Conservation (phyloP, 2,888 invertebrate species). For the Synanthedon andrenaeformis region DNA sequence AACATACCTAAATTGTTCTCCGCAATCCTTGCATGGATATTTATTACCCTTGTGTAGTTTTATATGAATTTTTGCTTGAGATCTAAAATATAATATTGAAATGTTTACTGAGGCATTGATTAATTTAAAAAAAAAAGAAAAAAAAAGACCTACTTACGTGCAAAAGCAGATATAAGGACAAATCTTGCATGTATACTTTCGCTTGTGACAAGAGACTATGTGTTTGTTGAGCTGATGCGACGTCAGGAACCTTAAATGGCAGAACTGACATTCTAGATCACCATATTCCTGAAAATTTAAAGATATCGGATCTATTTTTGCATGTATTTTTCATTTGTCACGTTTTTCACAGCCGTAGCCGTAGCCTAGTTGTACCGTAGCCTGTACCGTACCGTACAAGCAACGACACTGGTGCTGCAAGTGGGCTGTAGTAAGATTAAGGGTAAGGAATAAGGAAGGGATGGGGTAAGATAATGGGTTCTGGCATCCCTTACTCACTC, state of each 20-base stretch:
- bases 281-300: not conserved
- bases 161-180: conserved; percentile 27
- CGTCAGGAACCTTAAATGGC: not conserved
- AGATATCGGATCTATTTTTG: no score
- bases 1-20: conserved; percentile 19
- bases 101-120: not conserved
- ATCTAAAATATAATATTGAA: conserved; percentile 10
- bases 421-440: no score
- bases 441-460: no score
- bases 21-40: conserved; percentile 23
- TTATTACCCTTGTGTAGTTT: conserved; percentile 24
- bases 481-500: no score
- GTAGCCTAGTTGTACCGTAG: no score
- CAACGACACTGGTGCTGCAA: no score
- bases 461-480: no score
- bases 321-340: no score
- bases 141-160: conserved; percentile 16
- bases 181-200: conserved; percentile 26
- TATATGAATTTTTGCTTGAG: conserved; percentile 25
- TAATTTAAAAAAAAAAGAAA: no score
- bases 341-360: no score
- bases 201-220: conserved; percentile 18
- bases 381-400: no score
- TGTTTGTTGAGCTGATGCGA: conserved; percentile 9
- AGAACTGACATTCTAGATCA: not conserved